Evolutionary conservation across 2,797 vertebrate species (phyloP), one percentile per base, ranked within the genome.

Genomic region (Corythornis leucogaster): DNA sequence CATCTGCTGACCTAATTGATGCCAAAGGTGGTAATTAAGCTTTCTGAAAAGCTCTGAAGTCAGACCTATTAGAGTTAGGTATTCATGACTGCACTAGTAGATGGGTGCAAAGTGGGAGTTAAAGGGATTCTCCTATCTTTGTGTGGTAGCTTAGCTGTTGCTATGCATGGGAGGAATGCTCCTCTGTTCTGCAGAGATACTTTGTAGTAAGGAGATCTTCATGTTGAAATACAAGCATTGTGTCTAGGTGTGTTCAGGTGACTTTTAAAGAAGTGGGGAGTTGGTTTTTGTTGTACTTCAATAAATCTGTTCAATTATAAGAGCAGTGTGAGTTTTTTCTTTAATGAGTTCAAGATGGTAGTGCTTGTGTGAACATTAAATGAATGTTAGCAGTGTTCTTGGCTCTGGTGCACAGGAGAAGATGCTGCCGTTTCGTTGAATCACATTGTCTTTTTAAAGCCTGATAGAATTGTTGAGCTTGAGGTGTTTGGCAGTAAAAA

Each of bases 51-150:
- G n/a, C 71, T 94, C 57, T 55, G 45, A 50, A 90, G 67, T n/a
- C 59, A 86, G 40, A 69, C 46, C 43, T 79, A 1, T 75, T 73
- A 76, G 31, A 68, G 31, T 30, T 30, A 69, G 62, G 22, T 79
- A 63, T 85, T 90, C 80, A 80, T 85, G 45, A 45, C 28, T 64
- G 28, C 46, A 43, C 57, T 61, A 75, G 61, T 42, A 57, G 81
- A 48, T 94, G 88, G 70, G 67, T 78, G 54, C 74, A 64, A 87
- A 80, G 85, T 83, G 38, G 92, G 79, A 90, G 81, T 87, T 89
- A 66, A 86, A 84, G 55, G 64, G 40, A 20, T 93, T 79, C 70
- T 90, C 45, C 89, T 71, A 63, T 50, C 51, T 25, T n/a, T 55
- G 15, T 55, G 17, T 73, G 51, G 62, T 75, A 80, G 46, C 50